Evolutionary conservation across 2,113 vertebrate genomes (phyloP).

Genomic region (Synchiropus splendidus): DNA sequence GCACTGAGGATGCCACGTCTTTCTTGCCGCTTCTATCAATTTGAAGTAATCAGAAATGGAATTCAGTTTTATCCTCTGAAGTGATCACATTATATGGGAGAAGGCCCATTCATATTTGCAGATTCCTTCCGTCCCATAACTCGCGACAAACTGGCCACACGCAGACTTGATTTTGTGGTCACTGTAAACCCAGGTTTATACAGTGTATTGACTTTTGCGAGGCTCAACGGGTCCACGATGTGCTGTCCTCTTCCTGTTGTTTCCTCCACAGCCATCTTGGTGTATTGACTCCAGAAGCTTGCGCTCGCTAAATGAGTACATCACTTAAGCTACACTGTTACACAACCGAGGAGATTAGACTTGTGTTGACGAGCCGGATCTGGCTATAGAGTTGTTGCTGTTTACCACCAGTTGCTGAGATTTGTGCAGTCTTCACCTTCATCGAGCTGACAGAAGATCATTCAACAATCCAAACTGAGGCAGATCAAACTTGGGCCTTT

Average conservation of each 20-base stretch:
- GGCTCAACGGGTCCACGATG: conserved; percentile 39
- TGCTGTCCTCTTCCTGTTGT: conserved; percentile 25
- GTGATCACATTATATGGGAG: conserved; percentile 49
- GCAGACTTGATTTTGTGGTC: conserved; percentile 22
- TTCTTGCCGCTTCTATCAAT: conserved; percentile 43
- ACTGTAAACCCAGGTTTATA: conserved; percentile 35
- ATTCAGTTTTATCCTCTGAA: conserved; percentile 48
- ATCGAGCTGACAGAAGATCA: too few species aligned
- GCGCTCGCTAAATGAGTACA: conserved; percentile 47
- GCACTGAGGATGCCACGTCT: conserved; percentile 44
- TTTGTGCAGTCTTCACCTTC: too few species aligned
- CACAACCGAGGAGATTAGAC: conserved; percentile 56
- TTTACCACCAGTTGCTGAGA: too few species aligned
- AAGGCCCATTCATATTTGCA: conserved; percentile 45
- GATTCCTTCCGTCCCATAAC: conserved; percentile 52
- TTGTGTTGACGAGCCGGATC: conserved; percentile 55
- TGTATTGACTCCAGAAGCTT: conserved; percentile 19
- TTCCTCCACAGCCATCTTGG: conserved; percentile 27
- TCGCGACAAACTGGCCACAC: conserved; percentile 13
- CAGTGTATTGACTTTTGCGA: conserved; percentile 51
- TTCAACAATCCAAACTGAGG: too few species aligned
- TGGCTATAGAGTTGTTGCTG: background rate
- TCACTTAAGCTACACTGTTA: conserved; percentile 43
- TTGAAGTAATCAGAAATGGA: conserved; percentile 42
- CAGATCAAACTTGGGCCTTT: conserved; percentile 32